Conservation (phyloP, 2,797 vertebrate genomes). For the Xerus rutilus region DNA sequence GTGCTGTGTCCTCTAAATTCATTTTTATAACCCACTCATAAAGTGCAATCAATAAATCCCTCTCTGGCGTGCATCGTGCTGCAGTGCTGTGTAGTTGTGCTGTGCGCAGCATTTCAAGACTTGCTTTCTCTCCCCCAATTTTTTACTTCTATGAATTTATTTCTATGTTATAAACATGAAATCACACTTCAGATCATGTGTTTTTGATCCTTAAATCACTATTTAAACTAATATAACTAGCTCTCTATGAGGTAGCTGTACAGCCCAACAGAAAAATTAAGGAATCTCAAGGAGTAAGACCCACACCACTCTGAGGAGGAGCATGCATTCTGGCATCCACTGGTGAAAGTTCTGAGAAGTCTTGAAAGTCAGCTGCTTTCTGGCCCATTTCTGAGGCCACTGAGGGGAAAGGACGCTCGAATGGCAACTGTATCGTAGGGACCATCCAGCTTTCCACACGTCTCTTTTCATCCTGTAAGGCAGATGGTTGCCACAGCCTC, state of each 20-base stretch:
- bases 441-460: not conserved
- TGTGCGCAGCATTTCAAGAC: not conserved
- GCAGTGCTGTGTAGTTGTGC: too few species aligned
- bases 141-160: not conserved
- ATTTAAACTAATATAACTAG: not conserved
- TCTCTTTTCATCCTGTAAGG: not conserved
- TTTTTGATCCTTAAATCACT: not conserved
- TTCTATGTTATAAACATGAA: not conserved
- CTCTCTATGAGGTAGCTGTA: not conserved
- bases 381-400: not conserved
- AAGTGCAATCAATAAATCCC: not conserved
- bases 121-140: not conserved
- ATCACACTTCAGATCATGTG: not conserved
- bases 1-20: not conserved
- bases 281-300: not conserved
- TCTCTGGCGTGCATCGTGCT: not conserved
- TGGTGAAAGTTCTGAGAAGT: not conserved
- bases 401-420: not conserved
- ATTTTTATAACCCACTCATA: not conserved
- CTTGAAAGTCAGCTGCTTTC: not conserved
- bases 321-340: too few species aligned
- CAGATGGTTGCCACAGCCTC: not conserved
- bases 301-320: not conserved
- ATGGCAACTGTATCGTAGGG: not conserved
- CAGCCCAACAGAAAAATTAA: not conserved